Percentiles rank a stretch among this genome's conserved stretches.
Conservation (phyloP, 2,888 invertebrate species). For the Taenaris catops region DNA sequence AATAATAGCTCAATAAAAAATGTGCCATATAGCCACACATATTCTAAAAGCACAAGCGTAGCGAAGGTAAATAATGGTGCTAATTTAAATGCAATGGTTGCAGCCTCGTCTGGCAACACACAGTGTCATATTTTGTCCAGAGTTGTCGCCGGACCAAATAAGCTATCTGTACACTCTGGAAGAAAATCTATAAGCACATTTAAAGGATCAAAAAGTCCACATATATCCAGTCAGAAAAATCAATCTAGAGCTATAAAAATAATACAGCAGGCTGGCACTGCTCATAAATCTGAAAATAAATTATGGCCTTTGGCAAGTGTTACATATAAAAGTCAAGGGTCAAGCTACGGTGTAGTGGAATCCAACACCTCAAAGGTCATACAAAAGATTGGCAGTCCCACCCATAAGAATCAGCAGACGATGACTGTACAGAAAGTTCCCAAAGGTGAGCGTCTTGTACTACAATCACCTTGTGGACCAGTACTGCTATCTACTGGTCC, state of each 20-base stretch:
- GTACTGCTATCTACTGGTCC: slow-evolving; percentile 66
- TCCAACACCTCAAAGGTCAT: slow-evolving; percentile 62
- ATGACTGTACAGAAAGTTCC: slow-evolving; percentile 52
- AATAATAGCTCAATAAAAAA: slow-evolving; percentile 65
- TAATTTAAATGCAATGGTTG: slow-evolving; percentile 66
- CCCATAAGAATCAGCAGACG: slow-evolving; percentile 49
- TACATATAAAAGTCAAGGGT: slow-evolving; percentile 57
- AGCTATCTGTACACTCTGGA: slow-evolving; percentile 70
- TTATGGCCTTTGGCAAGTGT: slow-evolving; percentile 61
- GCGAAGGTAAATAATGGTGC: slow-evolving; percentile 73
- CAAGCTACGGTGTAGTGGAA: slow-evolving; percentile 51
- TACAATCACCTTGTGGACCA: slow-evolving; percentile 68
- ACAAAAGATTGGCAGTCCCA: slow-evolving; percentile 69
- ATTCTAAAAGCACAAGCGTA: slow-evolving; percentile 61
- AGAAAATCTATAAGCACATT: slow-evolving; percentile 60
- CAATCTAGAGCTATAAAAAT: slow-evolving; percentile 78
- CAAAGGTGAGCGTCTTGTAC: slow-evolving; percentile 61
- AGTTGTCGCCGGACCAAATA: slow-evolving; percentile 70
- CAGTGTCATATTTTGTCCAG: slow-evolving; percentile 71
- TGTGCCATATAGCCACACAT: slow-evolving; percentile 62
- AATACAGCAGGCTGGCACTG: slow-evolving; percentile 67
- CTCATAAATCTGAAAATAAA: slow-evolving; percentile 60
- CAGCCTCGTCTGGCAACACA: slow-evolving; percentile 57
- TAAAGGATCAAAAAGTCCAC: slow-evolving; percentile 59
- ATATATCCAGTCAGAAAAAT: slow-evolving; percentile 53